These are phyloP conservation scores for Microcaecilia unicolor DNA, from an alignment of 2,797 vertebrate species.

Conservation along the genomic window DNA sequence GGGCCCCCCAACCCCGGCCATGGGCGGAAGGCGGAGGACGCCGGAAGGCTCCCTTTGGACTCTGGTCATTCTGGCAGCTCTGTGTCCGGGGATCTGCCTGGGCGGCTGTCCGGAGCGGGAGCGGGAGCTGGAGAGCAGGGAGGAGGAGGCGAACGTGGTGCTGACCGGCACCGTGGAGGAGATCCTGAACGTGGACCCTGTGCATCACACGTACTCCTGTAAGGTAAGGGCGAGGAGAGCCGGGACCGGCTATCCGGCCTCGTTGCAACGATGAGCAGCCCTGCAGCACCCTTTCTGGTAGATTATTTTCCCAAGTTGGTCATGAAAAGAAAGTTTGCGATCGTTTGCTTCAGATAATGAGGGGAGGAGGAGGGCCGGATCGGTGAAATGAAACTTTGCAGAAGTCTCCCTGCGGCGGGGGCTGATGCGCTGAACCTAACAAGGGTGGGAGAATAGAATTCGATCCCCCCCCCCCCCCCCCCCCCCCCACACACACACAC, in stretches of 20 bases:
- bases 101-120: conserved; percentile 82
- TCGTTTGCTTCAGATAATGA: too few relatives aligned
- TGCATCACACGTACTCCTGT: conserved; percentile 92
- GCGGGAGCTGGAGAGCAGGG: conserved; percentile 75
- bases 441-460: too few relatives aligned
- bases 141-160: conserved; percentile 91
- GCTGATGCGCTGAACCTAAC: too few relatives aligned
- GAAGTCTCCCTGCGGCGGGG: too few relatives aligned
- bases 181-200: conserved; percentile 91
- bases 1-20: conserved; percentile 39
- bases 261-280: too few relatives aligned
- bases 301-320: too few relatives aligned
- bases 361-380: conserved; percentile 67
- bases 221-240: conserved; percentile 65
- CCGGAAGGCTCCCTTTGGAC: conserved; percentile 24
- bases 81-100: conserved; percentile 41
- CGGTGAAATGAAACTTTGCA: background rate
- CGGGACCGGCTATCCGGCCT: background rate
- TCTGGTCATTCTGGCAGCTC: conserved; percentile 44
- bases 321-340: too few relatives aligned
- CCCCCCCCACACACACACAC: too few relatives aligned
- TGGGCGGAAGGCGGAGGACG: conserved; percentile 44
- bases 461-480: too few relatives aligned
- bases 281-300: too few relatives aligned
- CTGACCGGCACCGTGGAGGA: conserved; percentile 94